A percentile compares a stretch with the other conserved stretches of the same genome.
Evolutionary conservation across 2,797 vertebrate genomes (phyloP).

Genomic region (Tokudaia tokunoshimensis): DNA sequence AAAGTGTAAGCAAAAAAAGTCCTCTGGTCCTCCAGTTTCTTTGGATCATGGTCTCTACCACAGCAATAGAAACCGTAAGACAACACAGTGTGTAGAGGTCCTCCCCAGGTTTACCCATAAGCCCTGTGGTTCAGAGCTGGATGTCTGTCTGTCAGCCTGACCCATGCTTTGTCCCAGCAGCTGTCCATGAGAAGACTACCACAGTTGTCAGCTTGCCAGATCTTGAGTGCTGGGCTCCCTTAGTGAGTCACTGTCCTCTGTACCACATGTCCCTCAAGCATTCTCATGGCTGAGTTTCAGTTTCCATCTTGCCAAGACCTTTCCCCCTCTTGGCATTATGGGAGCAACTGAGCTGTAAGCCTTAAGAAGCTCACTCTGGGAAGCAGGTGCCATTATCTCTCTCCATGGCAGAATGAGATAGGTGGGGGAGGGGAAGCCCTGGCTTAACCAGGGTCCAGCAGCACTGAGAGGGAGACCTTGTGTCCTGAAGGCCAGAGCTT

Average conservation of each 20-base stretch:
- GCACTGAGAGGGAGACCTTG: background rate
- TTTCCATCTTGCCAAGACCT: background rate
- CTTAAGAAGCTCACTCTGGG: background rate
- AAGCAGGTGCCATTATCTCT: conserved; percentile 19
- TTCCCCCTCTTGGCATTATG: background rate
- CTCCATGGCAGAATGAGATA: background rate
- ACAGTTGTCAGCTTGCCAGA: background rate
- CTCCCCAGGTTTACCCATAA: background rate
- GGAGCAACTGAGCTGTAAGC: background rate
- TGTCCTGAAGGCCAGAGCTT: background rate
- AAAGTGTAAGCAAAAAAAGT: background rate
- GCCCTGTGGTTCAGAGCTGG: background rate
- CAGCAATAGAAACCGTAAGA: background rate
- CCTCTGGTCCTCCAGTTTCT: background rate
- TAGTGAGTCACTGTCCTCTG: background rate
- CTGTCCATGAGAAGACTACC: background rate
- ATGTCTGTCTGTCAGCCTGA: background rate
- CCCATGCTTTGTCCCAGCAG: background rate
- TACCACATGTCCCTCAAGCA: background rate
- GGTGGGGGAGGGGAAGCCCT: background rate
- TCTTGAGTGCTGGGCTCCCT: background rate
- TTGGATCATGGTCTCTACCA: background rate
- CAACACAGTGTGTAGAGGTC: fast-evolving
- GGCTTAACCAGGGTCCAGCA: background rate
- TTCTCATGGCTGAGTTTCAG: background rate